Evolutionary conservation across 2,888 invertebrate genomes (phyloP).

Genomic region (Adineta ricciae): DNA sequence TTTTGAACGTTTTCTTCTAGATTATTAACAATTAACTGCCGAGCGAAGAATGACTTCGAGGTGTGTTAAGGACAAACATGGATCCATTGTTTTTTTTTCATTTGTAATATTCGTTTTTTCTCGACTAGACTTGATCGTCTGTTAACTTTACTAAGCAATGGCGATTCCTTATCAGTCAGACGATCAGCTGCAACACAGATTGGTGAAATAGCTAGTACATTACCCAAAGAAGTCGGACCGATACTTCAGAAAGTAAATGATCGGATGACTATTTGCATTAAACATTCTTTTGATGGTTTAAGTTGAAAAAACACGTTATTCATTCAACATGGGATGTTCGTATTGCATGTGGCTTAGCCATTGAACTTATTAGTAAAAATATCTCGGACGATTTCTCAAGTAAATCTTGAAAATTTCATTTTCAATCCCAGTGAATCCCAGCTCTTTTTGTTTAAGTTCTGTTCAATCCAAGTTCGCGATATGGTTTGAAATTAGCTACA

Average conservation of each 20-base stretch:
- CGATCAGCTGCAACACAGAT: conserved; percentile 85
- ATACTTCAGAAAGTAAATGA: conserved; percentile 54
- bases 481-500: neutral
- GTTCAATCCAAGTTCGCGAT: neutral
- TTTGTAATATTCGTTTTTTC: too few relatives aligned
- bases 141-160: conserved; percentile 70
- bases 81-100: neutral
- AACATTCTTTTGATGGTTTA: conserved; percentile 28
- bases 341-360: conserved; percentile 82
- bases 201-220: conserved; percentile 82
- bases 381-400: neutral
- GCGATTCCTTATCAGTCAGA: conserved; percentile 76
- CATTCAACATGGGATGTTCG: conserved; percentile 81
- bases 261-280: too few relatives aligned
- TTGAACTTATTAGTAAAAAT: conserved; percentile 71
- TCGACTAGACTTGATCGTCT: too few relatives aligned
- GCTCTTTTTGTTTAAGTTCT: neutral
- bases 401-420: neutral
- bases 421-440: neutral
- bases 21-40: neutral
- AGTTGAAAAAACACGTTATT: conserved; percentile 66
- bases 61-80: neutral
- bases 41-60: neutral
- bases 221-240: conserved; percentile 81
- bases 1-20: neutral